A percentile compares a stretch with the other conserved stretches of the same genome.
phyloP scores from a whole-genome alignment of 2,797 vertebrate genomes.

The Alca torda region DNA sequence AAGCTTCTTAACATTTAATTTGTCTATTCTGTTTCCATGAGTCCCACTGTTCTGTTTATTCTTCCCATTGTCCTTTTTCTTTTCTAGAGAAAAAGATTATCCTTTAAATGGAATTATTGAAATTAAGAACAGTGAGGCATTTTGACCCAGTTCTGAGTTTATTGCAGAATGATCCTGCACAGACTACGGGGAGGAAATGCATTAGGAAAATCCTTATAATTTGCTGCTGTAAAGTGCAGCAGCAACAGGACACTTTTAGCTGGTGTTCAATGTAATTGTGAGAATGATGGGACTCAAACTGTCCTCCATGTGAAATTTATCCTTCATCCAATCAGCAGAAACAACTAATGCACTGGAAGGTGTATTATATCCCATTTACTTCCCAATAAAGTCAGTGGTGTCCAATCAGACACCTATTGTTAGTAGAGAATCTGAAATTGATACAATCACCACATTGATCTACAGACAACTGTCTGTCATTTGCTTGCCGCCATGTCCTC shows the following conservation, averaged over 20 bases:
- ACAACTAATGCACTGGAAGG: slow-evolving; percentile 74
- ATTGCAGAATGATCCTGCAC: slow-evolving; percentile 6
- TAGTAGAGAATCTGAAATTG: slow-evolving; percentile 79
- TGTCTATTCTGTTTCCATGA: neutral
- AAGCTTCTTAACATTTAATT: neutral
- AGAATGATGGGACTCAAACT: slow-evolving; percentile 69
- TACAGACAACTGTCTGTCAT: slow-evolving; percentile 68
- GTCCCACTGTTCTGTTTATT: slow-evolving; percentile 22
- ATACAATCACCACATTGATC: slow-evolving; percentile 81
- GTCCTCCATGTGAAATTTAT: slow-evolving; percentile 71
- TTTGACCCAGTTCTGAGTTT: slow-evolving; percentile 34
- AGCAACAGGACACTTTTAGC: slow-evolving; percentile 68
- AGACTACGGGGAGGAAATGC: slow-evolving; percentile 18
- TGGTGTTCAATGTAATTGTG: slow-evolving; percentile 67
- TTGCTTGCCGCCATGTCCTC: slow-evolving; percentile 15
- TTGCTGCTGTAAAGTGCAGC: slow-evolving; percentile 35
- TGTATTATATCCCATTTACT: slow-evolving; percentile 76
- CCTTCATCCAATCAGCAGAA: slow-evolving; percentile 78
- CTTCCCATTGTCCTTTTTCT: neutral
- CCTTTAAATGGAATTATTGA: slow-evolving; percentile 39
- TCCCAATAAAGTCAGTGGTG: slow-evolving; percentile 77
- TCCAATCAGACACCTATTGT: slow-evolving; percentile 83
- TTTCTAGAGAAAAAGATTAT: slow-evolving; percentile 6
- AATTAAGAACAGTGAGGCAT: slow-evolving; percentile 38
- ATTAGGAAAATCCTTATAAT: slow-evolving; percentile 61